Evolutionary conservation across 2,113 vertebrate genomes (phyloP).

Genomic region (Pteropus alecto): DNA sequence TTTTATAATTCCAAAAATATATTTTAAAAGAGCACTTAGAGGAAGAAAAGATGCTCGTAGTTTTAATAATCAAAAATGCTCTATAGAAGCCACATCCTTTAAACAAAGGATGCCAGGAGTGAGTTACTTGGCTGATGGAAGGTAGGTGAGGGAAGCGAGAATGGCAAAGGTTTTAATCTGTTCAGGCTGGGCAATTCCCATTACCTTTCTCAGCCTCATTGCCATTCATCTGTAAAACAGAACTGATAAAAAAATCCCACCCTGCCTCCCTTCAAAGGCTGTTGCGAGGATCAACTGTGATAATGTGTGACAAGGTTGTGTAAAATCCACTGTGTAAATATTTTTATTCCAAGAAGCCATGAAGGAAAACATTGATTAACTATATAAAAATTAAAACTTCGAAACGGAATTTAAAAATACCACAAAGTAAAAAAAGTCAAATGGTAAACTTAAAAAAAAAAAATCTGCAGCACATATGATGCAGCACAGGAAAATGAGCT

Average conservation of each 20-base stretch:
- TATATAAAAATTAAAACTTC: background rate
- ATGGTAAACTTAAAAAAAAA: background rate
- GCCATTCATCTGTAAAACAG: background rate
- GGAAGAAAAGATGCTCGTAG: background rate
- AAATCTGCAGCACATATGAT: background rate
- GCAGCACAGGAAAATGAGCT: background rate
- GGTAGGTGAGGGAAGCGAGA: background rate
- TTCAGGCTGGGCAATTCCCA: background rate
- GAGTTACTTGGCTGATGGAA: background rate
- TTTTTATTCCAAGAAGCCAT: background rate
- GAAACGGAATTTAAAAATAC: background rate
- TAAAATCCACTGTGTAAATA: background rate
- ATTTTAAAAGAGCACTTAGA: background rate
- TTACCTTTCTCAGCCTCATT: background rate
- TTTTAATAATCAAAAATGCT: background rate
- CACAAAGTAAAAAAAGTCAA: constrained; percentile 8
- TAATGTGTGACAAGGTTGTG: background rate
- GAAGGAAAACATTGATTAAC: background rate
- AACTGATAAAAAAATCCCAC: background rate
- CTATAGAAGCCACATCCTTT: background rate
- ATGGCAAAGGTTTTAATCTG: background rate
- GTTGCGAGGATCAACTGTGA: background rate
- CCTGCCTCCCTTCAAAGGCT: background rate
- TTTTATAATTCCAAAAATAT: background rate
- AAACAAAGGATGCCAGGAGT: background rate